These are phyloP conservation scores for Dryoscopus gambensis DNA, from an alignment of 2,113 vertebrate genomes.

Conservation along the genomic window DNA sequence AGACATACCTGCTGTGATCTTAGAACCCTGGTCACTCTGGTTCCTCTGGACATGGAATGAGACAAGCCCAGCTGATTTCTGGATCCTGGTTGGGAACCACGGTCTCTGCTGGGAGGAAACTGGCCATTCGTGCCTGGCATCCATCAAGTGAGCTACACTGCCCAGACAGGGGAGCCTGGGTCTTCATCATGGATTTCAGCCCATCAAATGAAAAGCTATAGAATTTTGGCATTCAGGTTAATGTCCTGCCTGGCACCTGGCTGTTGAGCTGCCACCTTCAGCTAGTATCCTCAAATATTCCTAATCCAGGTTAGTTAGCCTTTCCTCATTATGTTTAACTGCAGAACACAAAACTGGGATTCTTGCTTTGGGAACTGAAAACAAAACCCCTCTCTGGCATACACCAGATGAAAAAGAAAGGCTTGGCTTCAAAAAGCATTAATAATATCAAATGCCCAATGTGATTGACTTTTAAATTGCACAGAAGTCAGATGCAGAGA, in stretches of 20 bases:
- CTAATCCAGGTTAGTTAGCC: neutral
- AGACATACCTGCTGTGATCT: neutral
- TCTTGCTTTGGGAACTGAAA: neutral
- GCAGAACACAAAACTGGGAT: neutral
- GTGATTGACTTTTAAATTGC: neutral
- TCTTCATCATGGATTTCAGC: neutral
- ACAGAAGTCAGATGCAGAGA: neutral
- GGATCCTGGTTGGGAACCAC: accelerated
- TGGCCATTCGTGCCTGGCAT: accelerated
- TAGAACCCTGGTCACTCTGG: neutral
- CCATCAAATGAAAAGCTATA: neutral
- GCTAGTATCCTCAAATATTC: neutral
- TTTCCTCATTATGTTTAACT: neutral
- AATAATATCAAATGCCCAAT: neutral
- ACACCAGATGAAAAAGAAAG: neutral
- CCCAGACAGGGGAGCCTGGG: neutral
- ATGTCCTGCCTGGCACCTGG: neutral
- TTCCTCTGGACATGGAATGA: neutral
- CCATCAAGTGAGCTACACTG: neutral
- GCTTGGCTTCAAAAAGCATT: neutral
- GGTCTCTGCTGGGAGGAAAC: neutral
- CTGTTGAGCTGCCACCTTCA: neutral
- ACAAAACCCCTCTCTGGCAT: neutral
- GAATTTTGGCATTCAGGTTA: neutral
- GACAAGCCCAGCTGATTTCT: neutral